phyloP scores from a whole-genome alignment of 2,797 vertebrate species.

The Loriculus beryllinus region DNA sequence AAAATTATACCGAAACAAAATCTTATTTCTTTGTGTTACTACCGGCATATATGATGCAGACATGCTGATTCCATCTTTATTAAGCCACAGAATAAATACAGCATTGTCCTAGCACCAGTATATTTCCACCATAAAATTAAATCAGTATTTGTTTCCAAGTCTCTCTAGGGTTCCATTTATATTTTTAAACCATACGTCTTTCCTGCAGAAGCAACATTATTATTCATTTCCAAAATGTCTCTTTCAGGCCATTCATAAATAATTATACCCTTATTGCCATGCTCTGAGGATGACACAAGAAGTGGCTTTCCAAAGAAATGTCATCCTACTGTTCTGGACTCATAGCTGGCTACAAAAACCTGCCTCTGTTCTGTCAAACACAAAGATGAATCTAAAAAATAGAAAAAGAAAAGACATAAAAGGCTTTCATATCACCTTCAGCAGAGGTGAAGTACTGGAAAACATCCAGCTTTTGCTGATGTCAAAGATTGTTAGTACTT shows the following conservation, averaged over 20 bases:
- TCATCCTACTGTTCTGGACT: neutral
- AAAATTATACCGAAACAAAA: neutral
- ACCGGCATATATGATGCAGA: neutral
- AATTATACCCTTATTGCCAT: neutral
- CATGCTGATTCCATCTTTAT: neutral
- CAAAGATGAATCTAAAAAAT: neutral
- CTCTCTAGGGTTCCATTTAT: neutral
- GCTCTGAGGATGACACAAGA: neutral
- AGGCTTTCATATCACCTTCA: neutral
- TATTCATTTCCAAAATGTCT: neutral
- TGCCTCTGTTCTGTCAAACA: neutral
- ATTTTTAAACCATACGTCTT: neutral
- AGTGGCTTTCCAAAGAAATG: neutral
- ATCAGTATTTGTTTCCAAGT: neutral
- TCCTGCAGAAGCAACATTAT: neutral
- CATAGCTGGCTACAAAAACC: neutral
- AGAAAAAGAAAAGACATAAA: neutral
- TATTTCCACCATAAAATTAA: neutral
- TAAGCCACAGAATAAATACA: neutral
- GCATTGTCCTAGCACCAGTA: neutral
- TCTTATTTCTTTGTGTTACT: neutral
- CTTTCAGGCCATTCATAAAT: neutral
- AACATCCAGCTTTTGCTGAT: neutral
- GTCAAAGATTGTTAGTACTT: neutral
- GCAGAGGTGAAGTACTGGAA: slow-evolving; percentile 22